Base-by-base conservation (phyloP, 2,888 invertebrate species). In the Sinhomidia bicolor region DNA sequence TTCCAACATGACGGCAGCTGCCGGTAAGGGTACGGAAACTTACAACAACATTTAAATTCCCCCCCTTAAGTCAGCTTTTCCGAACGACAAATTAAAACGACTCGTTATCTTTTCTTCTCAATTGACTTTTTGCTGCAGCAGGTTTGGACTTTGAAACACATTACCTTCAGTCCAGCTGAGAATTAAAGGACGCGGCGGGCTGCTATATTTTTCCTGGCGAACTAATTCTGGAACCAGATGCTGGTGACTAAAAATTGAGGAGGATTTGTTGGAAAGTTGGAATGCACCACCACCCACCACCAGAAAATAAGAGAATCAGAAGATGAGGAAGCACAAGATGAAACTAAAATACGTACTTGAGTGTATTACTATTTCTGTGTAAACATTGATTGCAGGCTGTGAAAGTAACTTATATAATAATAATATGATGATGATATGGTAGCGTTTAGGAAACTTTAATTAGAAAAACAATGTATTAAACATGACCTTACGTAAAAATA, bases 1-100 rank as follows among this genome's bases (percentile, higher is more conserved):
- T 85, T 89, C 89, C 74, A 91, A 91, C 78, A 91, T 91, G 89
- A 90, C 91, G 54, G 91, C 90, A 41, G 91, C 88, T 32, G 79
- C 88, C 71, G 85, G 89, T 84, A 89, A 84, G 85, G 84, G 84
- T 89, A 88, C 23, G 80, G 36, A 83, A 32, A n/a, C 32, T 68
- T 80, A 23, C 62, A 20, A 4, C 0, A 7, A 81, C 60, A 23
- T 62, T 41, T 44, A 41, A 62, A 36, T 54, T 51, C 26, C 4
- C 29, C 10, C 23, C 32, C 12, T 47, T 26, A 79, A 36, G 36
- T 23, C 54, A 79, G 54, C 32, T 79, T 23, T 57, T 29, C n/a
- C 5, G 17, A 26, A 36, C 10, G 20, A 51, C 36, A 44, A 65
- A 68, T n/a, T n/a, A n/a, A n/a, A n/a, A n/a, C n/a, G n/a, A n/a